A percentile compares a stretch with the other conserved stretches of the same genome.
These are phyloP conservation scores for Drosophila bocki DNA, from an alignment of 1,140 invertebrate genomes.

Conservation along the genomic window DNA sequence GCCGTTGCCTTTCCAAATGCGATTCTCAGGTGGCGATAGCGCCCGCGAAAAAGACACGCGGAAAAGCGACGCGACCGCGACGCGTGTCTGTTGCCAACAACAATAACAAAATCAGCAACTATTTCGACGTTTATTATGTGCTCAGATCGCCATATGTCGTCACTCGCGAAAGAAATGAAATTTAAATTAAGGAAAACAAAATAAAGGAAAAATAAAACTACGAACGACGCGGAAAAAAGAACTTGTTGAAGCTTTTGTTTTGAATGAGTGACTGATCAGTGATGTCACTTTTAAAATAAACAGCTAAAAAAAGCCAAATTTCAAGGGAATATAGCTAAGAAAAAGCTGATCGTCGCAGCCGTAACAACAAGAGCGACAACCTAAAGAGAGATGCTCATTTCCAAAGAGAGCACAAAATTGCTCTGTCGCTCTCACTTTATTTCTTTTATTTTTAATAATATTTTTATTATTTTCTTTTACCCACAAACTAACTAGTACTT, in stretches of 20 bases:
- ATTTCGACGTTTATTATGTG: slow-evolving; percentile 15
- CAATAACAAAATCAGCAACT: slow-evolving; percentile 14
- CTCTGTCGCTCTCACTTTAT: background rate
- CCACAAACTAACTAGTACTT: no score
- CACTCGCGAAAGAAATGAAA: slow-evolving; percentile 43
- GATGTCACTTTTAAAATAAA: no score
- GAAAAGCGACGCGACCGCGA: slow-evolving; percentile 15
- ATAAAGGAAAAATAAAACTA: slow-evolving; percentile 24
- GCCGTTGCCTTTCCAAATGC: slow-evolving; percentile 25
- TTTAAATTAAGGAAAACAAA: slow-evolving; percentile 41
- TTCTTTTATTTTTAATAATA: no score
- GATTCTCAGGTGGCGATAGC: slow-evolving; percentile 21
- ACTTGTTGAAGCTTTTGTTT: slow-evolving; percentile 16
- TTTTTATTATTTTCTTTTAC: no score
- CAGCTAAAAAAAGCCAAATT: no score
- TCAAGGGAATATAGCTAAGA: no score
- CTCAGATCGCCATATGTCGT: slow-evolving; percentile 35
- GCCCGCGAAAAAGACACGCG: slow-evolving; percentile 23
- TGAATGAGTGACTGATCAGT: background rate
- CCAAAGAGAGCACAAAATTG: background rate
- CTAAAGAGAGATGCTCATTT: background rate
- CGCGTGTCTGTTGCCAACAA: slow-evolving; percentile 9
- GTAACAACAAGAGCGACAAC: background rate
- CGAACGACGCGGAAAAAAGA: slow-evolving; percentile 45
- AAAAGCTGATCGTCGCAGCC: background rate